Conservation (phyloP, 2,113 vertebrate genomes). For the Egretta garzetta region DNA sequence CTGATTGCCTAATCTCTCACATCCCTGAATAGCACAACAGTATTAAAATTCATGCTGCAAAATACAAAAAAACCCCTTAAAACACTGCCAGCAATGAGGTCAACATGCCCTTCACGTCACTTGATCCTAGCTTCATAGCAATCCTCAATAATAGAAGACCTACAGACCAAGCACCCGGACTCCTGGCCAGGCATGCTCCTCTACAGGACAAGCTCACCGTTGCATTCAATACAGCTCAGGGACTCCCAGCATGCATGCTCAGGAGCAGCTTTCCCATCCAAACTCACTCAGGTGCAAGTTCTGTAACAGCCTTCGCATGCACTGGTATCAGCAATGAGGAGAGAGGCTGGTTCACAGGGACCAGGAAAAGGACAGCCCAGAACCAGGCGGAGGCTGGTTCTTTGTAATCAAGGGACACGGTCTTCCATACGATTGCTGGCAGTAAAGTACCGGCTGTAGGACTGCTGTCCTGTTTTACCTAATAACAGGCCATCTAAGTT, state of each 20-base stretch:
- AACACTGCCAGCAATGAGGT: background rate
- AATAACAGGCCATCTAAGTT: background rate
- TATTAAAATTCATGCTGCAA: background rate
- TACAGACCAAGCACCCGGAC: rapidly evolving
- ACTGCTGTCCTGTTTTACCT: background rate
- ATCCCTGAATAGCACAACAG: background rate
- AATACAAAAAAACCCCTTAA: background rate
- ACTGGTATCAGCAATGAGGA: rapidly evolving
- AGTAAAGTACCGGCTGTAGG: background rate
- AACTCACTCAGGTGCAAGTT: background rate
- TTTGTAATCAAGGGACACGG: too few relatives aligned
- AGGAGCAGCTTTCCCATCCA: background rate
- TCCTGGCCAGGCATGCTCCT: rapidly evolving
- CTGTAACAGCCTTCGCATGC: rapidly evolving
- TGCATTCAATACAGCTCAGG: background rate
- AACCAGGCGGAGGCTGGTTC: background rate
- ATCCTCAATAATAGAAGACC: rapidly evolving
- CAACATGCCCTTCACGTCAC: background rate
- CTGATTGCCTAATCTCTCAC: background rate
- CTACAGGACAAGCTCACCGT: rapidly evolving
- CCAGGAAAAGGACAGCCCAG: background rate
- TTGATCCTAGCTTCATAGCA: background rate
- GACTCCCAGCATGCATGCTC: rapidly evolving
- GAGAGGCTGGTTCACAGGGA: background rate
- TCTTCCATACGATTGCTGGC: background rate